Evolutionary conservation across 2,797 vertebrate genomes (phyloP).

Genomic region (Gouania willdenowi): DNA sequence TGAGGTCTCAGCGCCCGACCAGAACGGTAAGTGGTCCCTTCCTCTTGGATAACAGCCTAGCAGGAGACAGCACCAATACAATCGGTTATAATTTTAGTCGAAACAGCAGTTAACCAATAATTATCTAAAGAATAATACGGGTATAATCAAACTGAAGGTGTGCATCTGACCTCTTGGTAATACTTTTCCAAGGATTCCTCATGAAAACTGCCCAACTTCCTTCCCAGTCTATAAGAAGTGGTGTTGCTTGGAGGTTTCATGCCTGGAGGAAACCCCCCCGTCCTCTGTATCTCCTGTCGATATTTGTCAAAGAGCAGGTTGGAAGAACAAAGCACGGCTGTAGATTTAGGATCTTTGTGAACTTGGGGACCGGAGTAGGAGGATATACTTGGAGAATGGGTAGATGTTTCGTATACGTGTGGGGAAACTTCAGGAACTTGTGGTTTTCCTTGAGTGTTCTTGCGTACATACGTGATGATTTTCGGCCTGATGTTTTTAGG

Average conservation of each 20-base stretch:
- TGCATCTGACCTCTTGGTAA: slow-evolving; percentile 59
- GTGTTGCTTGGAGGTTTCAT: slow-evolving; percentile 74
- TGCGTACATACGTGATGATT: slow-evolving; percentile 94
- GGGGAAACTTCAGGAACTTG: slow-evolving; percentile 61
- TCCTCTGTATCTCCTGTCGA: slow-evolving; percentile 85
- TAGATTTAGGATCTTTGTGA: slow-evolving; percentile 63
- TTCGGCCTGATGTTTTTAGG: slow-evolving; percentile 91
- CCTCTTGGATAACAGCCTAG: slow-evolving; percentile 73
- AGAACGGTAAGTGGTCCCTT: slow-evolving; percentile 79
- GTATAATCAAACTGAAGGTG: neutral
- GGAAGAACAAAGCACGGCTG: slow-evolving; percentile 61
- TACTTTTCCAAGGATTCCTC: slow-evolving; percentile 79
- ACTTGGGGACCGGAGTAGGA: slow-evolving; percentile 63
- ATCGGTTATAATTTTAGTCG: neutral
- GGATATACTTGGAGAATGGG: slow-evolving; percentile 65
- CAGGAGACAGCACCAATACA: slow-evolving; percentile 10
- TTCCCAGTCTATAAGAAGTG: slow-evolving; percentile 67
- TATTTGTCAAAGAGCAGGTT: slow-evolving; percentile 82
- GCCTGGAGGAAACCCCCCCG: slow-evolving; percentile 74
- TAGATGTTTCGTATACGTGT: slow-evolving; percentile 56
- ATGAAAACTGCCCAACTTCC: slow-evolving; percentile 80
- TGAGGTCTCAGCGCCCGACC: slow-evolving; percentile 90
- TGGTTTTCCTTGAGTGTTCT: slow-evolving; percentile 78
- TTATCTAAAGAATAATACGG: no score
- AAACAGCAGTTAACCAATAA: no score